Conservation (phyloP, 2,888 invertebrate species). For the Endotricha flammealis region DNA sequence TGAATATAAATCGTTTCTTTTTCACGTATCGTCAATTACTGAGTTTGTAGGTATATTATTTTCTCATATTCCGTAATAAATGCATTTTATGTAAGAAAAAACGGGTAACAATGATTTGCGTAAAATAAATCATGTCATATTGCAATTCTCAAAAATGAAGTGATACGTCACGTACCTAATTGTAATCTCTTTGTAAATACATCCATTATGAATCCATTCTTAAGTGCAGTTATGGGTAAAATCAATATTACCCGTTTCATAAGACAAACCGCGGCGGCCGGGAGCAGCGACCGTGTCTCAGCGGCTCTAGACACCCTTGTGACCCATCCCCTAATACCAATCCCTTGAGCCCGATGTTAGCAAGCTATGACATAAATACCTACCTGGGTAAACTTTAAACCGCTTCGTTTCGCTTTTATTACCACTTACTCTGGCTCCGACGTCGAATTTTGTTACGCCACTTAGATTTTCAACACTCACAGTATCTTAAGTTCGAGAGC, state of each 20-base stretch:
- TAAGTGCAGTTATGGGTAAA: slow-evolving; percentile 33
- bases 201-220: too few species aligned
- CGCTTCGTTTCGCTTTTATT: slow-evolving; percentile 53
- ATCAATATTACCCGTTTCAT: slow-evolving; percentile 49
- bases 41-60: too few species aligned
- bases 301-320: slow-evolving; percentile 46
- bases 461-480: slow-evolving; percentile 29
- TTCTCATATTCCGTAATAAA: too few species aligned
- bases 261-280: slow-evolving; percentile 42
- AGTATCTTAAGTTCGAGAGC: slow-evolving; percentile 21
- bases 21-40: too few species aligned
- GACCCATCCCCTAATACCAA: slow-evolving; percentile 41
- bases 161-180: too few species aligned
- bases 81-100: too few species aligned
- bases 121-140: too few species aligned
- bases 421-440: slow-evolving; percentile 33
- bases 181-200: too few species aligned
- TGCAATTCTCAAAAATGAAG: too few species aligned
- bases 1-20: too few species aligned
- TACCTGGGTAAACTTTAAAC: slow-evolving; percentile 60
- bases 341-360: slow-evolving; percentile 46
- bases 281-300: slow-evolving; percentile 45
- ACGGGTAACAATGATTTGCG: too few species aligned
- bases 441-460: slow-evolving; percentile 31
- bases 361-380: slow-evolving; percentile 66